Percentiles rank a stretch among this genome's conserved stretches.
Conservation (phyloP, 2,113 vertebrate genomes). For the Enhydra lutris region DNA sequence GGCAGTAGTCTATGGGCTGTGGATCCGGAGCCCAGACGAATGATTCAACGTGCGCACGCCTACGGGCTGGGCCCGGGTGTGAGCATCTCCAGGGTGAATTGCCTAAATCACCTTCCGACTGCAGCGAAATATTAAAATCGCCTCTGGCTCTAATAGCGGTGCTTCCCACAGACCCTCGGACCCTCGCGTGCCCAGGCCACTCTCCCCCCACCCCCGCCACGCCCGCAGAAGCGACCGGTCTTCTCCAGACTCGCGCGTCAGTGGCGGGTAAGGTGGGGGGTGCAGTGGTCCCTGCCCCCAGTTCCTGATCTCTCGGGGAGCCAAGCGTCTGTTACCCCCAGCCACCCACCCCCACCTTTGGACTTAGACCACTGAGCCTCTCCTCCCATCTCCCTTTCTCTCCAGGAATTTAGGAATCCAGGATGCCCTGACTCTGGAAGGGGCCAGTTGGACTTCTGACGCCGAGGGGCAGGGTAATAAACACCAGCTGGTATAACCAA, state of each 20-base stretch:
- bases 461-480: background rate
- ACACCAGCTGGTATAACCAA: background rate
- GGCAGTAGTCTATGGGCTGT: background rate
- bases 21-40: background rate
- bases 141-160: background rate
- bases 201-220: background rate
- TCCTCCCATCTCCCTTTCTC: background rate
- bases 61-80: background rate
- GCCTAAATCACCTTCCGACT: background rate
- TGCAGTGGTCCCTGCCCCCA: background rate
- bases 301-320: background rate
- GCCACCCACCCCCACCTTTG: background rate
- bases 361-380: background rate
- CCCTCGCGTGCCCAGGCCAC: background rate
- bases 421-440: background rate
- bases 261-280: constrained; percentile 7
- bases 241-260: background rate
- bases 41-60: background rate
- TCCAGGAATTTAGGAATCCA: background rate
- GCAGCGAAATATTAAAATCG: background rate
- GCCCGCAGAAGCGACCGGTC: background rate
- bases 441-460: background rate
- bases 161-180: background rate
- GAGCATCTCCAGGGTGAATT: background rate
- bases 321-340: background rate